Percentiles rank a stretch among this genome's conserved stretches.
Evolutionary conservation across 1,140 invertebrate genomes (phyloP).

Genomic region (Tachypleus tridentatus): DNA sequence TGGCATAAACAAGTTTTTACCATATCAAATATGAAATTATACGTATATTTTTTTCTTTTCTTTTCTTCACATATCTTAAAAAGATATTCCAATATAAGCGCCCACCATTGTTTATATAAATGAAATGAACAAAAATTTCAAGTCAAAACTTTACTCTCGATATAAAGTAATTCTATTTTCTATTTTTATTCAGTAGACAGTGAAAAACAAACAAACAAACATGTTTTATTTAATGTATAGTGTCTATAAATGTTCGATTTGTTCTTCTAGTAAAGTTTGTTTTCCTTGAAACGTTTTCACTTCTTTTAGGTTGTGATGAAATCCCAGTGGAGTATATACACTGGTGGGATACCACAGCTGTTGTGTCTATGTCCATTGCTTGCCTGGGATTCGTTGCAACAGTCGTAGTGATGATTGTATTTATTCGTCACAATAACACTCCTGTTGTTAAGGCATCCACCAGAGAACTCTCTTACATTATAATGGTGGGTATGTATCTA

Average conservation of each 20-base stretch:
- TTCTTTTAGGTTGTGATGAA: conserved; percentile 40
- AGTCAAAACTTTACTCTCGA: no score
- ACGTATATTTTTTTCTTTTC: no score
- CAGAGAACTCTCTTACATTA: conserved; percentile 53
- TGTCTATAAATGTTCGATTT: not conserved
- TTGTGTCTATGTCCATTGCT: conserved; percentile 47
- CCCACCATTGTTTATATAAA: no score
- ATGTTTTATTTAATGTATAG: not conserved
- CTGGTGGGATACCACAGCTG: conserved; percentile 45
- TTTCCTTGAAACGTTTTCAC: not conserved
- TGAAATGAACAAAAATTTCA: no score
- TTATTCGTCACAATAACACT: conserved; percentile 51
- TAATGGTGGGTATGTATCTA: conserved; percentile 47
- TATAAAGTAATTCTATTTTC: not conserved
- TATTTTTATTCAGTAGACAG: not conserved
- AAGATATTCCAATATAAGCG: no score
- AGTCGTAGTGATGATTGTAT: conserved; percentile 43
- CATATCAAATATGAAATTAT: no score
- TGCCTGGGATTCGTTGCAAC: conserved; percentile 49
- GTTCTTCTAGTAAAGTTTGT: not conserved
- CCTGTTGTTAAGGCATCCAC: conserved; percentile 56
- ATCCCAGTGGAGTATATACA: conserved; percentile 44
- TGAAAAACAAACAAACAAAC: no score
- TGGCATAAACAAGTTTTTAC: no score
- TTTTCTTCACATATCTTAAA: no score